Evolutionary conservation across 2,113 vertebrate genomes (phyloP), one percentile per base, ranked within the genome.

Genomic region (Pluvianellus socialis): DNA sequence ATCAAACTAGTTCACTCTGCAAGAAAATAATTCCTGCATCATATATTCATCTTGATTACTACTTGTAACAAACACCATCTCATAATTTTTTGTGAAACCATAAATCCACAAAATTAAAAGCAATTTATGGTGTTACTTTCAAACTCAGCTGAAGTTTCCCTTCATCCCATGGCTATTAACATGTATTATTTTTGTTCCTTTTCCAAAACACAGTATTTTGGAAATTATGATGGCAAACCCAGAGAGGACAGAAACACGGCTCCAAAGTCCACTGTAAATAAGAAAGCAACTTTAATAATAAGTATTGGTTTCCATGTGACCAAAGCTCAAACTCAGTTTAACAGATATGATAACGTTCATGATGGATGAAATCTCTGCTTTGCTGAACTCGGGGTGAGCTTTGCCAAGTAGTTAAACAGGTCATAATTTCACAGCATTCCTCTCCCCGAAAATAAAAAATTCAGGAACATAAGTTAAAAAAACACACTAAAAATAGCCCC

Each of bases 181-280:
- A 59, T 80, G 15, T 77, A 90, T 93, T 94, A 86, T 88, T 96
- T 95, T 95, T 95, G 79, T 81, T 77, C 79, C 40, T 92, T 81
- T 91, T 91, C 94, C 86, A 94, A 93, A 89, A 79, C 27, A 45
- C 18, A 32, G 44, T 74, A 56, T 75, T 94, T 84, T 87, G 56
- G 72, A 86, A 90, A 79, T 77, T 53, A 72, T 56, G 30, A 92
- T 79, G 35, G 83, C 65, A 91, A 94, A 92, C 71, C 76, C 58
- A 89, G 83, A 86, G 65, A 94, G 68, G 52, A 94, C 35, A 90
- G 75, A 93, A 86, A 86, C 72, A 58, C 9, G 15, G 35, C 52
- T 91, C 76, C 91, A 95, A 95, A 88, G 35, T 23, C 85, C 0
- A 30, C 74, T 93, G 62, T 73, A 94, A 92, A 87, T 79, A 96